A percentile compares a stretch with the other conserved stretches of the same genome.
Conservation (phyloP, 2,797 vertebrate species). For the Australoheros facetus region DNA sequence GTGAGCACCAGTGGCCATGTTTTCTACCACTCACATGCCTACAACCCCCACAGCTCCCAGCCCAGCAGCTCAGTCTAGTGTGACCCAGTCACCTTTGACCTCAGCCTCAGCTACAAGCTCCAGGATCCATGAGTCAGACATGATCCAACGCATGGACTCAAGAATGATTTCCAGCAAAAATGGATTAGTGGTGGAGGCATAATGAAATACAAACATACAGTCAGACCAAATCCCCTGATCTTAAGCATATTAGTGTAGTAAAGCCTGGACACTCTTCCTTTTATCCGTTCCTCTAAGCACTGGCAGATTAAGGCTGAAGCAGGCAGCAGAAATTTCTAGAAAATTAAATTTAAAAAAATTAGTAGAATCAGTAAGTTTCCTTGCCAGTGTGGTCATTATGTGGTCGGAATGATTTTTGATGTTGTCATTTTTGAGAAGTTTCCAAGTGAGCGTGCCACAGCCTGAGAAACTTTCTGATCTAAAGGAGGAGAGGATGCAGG, state of each 20-base stretch:
- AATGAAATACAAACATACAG: constrained; percentile 63
- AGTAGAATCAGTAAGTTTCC: not conserved
- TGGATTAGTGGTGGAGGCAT: constrained; percentile 53
- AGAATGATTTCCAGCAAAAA: constrained; percentile 52
- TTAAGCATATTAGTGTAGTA: constrained; percentile 46
- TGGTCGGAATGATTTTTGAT: constrained; percentile 9
- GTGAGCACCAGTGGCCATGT: not conserved
- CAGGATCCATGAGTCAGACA: constrained; percentile 36
- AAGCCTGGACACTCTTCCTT: constrained; percentile 30
- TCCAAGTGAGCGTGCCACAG: constrained; percentile 13
- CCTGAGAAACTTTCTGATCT: constrained; percentile 52
- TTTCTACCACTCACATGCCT: constrained; percentile 8
- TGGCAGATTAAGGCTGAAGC: constrained; percentile 27
- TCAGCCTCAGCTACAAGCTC: constrained; percentile 38
- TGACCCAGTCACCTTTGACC: constrained; percentile 71
- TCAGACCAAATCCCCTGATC: constrained; percentile 51
- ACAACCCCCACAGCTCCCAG: constrained; percentile 16
- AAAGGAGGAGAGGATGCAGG: constrained; percentile 21
- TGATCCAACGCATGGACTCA: constrained; percentile 7
- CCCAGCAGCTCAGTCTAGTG: constrained; percentile 24
- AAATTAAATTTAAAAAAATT: not conserved
- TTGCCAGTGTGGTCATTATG: not conserved
- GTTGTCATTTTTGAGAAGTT: constrained; percentile 8
- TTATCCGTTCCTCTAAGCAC: constrained; percentile 15
- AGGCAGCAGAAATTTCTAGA: not conserved